Evolutionary conservation across 1,140 invertebrate species (phyloP).

Genomic region (Bombyx mori): ASM3026992v2 NC_085119.1:6916001-6916500

Average conservation of each 20-base stretch:
- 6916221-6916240: no score
- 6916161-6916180: no score
- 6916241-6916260: constrained; percentile 8
- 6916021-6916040: no score
- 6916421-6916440: constrained; percentile 62
- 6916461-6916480: constrained; percentile 50
- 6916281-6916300: constrained; percentile 11
- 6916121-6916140: no score
- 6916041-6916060: no score
- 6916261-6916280: constrained; percentile 11
- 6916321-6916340: constrained; percentile 52
- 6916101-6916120: no score
- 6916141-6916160: no score
- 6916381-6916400: constrained; percentile 55
- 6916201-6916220: no score
- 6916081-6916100: no score
- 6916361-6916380: constrained; percentile 45
- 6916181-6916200: no score
- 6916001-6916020: no score
- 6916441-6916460: constrained; percentile 63
- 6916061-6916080: no score
- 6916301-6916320: constrained; percentile 23
- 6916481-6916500: constrained; percentile 62
- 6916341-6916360: constrained; percentile 43
- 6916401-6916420: constrained; percentile 41